Base-by-base conservation (phyloP, 2,113 vertebrate species). In the Tamias sibiricus region DNA sequence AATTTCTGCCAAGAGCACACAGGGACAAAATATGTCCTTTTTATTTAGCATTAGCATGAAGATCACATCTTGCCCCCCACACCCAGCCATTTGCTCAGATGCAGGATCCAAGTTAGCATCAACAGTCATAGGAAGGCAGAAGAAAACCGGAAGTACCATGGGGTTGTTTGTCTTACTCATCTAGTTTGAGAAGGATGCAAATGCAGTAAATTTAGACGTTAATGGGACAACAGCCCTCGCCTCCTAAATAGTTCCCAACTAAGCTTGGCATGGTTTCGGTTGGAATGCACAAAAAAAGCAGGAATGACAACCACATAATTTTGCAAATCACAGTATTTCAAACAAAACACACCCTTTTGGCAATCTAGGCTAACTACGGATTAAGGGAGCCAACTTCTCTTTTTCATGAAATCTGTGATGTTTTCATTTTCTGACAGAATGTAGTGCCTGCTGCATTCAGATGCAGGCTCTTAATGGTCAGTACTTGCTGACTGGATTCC, bases 321-420 rank as follows among this genome's bases (percentile, higher is more conserved):
- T 95, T 92, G 42, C 57, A 97, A 95, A 96, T 94, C 79, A 97
- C 24, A 82, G 49, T 80, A 79, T 97, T 97, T 97, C 77, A 97
- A 95, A 97, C 88, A 97, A 94, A 97, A 96, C 74, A 96, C 85
- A 96, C 69, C 90, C 52, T 44, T 83, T 96, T 96, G 94, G 90
- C 69, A 96, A 87, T 94, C 35, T 22, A 87, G 19, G 28, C 71
- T 90, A 91, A 87, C 57, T 91, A 49, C 35, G 92, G 80, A 94
- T 80, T 81, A 89, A 72, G 64, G 44, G 42, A 96, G 32, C 77
- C 57, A 81, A 66, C 24, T n/a, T 93, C 32, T 8, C 28, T 28
- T 95, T 95, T 57, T 92, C 72, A 77, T 87, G 90, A 88, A 96
- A 42, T 59, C 30, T 79, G 84, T 71, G 49, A 75, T 85, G 19